These are phyloP conservation scores for Oppia nitens DNA, from an alignment of 1,140 invertebrate genomes.

Conservation along the genomic window DNA sequence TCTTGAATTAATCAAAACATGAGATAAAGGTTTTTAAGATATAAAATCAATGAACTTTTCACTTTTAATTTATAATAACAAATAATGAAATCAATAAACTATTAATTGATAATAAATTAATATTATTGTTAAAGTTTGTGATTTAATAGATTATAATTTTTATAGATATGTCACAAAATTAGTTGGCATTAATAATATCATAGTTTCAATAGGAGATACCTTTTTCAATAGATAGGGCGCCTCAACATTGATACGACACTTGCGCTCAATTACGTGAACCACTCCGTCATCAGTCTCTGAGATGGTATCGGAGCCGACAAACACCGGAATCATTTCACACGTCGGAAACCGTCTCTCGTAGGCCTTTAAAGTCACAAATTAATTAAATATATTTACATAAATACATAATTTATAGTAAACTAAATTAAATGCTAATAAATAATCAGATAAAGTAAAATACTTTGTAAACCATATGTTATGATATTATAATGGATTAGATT, in stretches of 20 bases:
- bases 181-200: not conserved
- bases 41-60: too few species aligned
- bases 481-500: not conserved
- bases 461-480: not conserved
- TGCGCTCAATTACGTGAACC: slow-evolving; percentile 60
- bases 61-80: too few species aligned
- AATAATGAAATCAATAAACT: too few species aligned
- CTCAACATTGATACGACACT: slow-evolving; percentile 81
- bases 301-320: slow-evolving; percentile 69
- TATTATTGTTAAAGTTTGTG: too few species aligned
- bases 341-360: slow-evolving; percentile 84
- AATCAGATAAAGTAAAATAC: not conserved
- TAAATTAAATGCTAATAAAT: not conserved
- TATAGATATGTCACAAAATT: not conserved
- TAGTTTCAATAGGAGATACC: slow-evolving; percentile 32
- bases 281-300: slow-evolving; percentile 63
- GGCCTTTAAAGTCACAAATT: slow-evolving; percentile 40
- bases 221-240: slow-evolving; percentile 91
- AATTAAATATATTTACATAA: not conserved
- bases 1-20: too few species aligned
- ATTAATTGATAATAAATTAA: too few species aligned
- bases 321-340: slow-evolving; percentile 86
- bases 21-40: too few species aligned
- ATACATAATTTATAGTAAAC: not conserved
- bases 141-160: slow-evolving; percentile 5